Evolutionary conservation across 2,888 invertebrate genomes (phyloP).

Genomic region (Leptura quadrifasciata): DNA sequence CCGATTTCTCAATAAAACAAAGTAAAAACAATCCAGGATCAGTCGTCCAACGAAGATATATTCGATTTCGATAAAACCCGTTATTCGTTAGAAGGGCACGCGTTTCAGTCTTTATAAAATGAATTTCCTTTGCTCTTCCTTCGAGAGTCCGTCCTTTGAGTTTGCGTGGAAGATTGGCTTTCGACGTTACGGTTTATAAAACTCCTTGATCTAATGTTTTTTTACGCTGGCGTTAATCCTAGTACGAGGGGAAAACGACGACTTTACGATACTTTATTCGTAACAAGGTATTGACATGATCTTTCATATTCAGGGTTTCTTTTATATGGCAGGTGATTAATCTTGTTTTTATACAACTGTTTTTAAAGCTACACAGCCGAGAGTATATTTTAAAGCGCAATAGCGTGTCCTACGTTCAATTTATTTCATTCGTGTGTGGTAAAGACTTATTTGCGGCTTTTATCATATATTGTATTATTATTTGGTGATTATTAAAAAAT

Average conservation of each 20-base stretch:
- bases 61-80: not conserved
- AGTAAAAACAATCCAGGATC: not conserved
- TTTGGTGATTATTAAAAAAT: too few relatives aligned
- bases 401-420: too few relatives aligned
- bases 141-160: not conserved
- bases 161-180: not conserved
- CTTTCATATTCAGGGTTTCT: too few relatives aligned
- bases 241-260: not conserved
- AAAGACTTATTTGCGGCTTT: too few relatives aligned
- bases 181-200: not conserved
- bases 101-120: not conserved
- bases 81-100: not conserved
- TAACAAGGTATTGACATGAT: not conserved
- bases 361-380: too few relatives aligned
- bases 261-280: not conserved
- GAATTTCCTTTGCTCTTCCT: not conserved
- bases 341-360: too few relatives aligned
- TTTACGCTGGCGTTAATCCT: not conserved
- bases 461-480: too few relatives aligned
- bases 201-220: constrained; percentile 1
- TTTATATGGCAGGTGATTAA: too few relatives aligned
- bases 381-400: too few relatives aligned
- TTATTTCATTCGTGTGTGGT: too few relatives aligned
- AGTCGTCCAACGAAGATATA: constrained; percentile 6
- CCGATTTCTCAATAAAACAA: not conserved